Base-by-base conservation (phyloP, 37 sponge, comb jelly and placozoan genomes). In the Beroe ovata region DNA sequence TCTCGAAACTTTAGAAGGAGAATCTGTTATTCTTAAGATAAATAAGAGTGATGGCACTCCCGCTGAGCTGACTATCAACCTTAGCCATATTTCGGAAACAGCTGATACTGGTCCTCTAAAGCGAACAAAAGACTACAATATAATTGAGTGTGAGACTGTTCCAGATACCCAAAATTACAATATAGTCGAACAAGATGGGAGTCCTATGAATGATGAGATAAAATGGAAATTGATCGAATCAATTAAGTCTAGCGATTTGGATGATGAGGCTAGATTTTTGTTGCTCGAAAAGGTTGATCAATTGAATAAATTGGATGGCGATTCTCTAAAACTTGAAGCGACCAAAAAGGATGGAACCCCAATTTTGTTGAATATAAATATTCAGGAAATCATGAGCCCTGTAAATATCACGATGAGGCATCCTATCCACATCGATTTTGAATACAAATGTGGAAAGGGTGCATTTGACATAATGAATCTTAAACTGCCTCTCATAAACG, bases 291-390 rank as follows among this genome's bases (percentile, higher is more conserved):
- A 77, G 54, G 21, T 77, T 25, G 25, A 77, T 41, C 26, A 40
- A 25, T 29, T 77, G 22, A 26, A 77, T 3, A 14, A 1, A 21
- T 39, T 77, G 0, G 54, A 77, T 1, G 38, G 84, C 21, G 84
- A 77, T 40, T 40, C 84, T 3, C 18, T 77, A 11, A 42, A 39
- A n/a, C 54, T 77, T 26, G 8, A 38, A 20, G 26, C 84, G 8
- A 36, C 23, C 3, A 77, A 77, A 25, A 77, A 77, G 47, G 84
- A 77, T 77, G 84, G 84, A 2, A 77, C 84, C 28, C 84, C 84
- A 22, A 77, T 77, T 21, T 20, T 32, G n/a, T 54, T 77, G 26
- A 77, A 42, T n/a, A 77, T 77, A 8, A 77, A 77, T 26, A 36
- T 77, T 1, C 39, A 40, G 2, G 23, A 77, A n/a, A 77, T 77